Conservation (phyloP, 64 coral and sea anemone genomes). For the Pachyseris speciosa region DNA sequence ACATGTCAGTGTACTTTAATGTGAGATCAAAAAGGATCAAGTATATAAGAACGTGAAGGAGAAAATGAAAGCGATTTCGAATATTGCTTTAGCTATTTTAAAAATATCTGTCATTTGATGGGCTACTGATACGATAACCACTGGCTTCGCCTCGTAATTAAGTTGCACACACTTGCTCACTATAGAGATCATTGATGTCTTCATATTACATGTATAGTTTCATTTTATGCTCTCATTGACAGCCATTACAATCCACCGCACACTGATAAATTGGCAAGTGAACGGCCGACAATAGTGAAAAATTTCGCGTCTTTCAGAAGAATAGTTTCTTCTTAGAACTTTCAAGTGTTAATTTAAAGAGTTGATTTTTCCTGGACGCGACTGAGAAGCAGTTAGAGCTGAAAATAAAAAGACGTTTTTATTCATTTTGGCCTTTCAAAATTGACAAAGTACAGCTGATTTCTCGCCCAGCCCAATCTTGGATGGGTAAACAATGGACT, state of each 20-base stretch:
- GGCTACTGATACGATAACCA: neutral
- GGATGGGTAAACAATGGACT: neutral
- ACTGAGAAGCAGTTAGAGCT: neutral
- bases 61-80: neutral
- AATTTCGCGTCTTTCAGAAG: neutral
- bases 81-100: neutral
- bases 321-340: neutral
- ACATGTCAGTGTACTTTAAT: neutral
- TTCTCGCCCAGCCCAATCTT: neutral
- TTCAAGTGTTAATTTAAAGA: neutral
- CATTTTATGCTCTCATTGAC: too few relatives aligned
- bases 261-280: neutral
- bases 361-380: too few relatives aligned
- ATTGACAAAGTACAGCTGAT: conserved; percentile 18
- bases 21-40: neutral
- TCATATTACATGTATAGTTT: neutral
- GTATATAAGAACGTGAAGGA: neutral
- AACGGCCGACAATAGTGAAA: neutral
- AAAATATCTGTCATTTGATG: neutral
- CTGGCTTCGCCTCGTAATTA: neutral
- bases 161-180: neutral
- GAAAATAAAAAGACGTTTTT: neutral
- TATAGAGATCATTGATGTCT: neutral
- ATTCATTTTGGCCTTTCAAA: neutral
- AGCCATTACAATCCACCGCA: too few relatives aligned